Base-by-base conservation (phyloP, 2,888 invertebrate species). In the Napeogenes sylphis region DNA sequence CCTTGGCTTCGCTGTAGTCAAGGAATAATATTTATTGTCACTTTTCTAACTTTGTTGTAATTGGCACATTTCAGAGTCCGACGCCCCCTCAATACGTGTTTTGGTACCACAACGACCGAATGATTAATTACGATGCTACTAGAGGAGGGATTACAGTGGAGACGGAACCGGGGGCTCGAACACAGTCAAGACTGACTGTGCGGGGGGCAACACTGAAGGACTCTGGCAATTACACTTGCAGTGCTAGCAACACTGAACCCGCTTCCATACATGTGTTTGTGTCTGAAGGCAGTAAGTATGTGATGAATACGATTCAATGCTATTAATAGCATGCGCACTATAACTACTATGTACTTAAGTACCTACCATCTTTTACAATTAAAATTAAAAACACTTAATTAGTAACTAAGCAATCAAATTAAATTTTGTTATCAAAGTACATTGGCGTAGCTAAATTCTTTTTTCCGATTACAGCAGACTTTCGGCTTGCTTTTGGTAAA, bases 51-150 rank as follows among this genome's bases (percentile, higher is more conserved):
- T 6, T 35, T 35, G 35, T 3, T 35, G 2, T 57, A 46, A 30
- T 13, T 57, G 47, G 32, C 6, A 54, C 33, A 55, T 59, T 65
- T 21, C 93, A 97, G 96, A 97, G 97, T 84, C 97, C 97, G 59
- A 96, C 95, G 70, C 97, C 97, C 63, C 97, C 97, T 35, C 97
- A 97, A 83, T 98, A 97, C 92, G 97, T 98, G 73, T 97, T 97
- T 92, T 98, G 97, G 97, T 97, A 96, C 90, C 97, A 97, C 92
- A 97, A 98, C 88, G 96, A 96, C 83, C 94, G 96, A 75, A 97
- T 97, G 95, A 97, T 97, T 86, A 97, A 97, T 92, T 97, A 97
- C 87, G 97, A 97, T 85, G 95, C 94, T 66, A 93, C 95, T 55
- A 93, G 97, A 73, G 90, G 90, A 33, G 95, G 96, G 46, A 96